A percentile compares a stretch with the other conserved stretches of the same genome.
Conservation (phyloP, 2,888 invertebrate species). For the Epiblema foenella region DNA sequence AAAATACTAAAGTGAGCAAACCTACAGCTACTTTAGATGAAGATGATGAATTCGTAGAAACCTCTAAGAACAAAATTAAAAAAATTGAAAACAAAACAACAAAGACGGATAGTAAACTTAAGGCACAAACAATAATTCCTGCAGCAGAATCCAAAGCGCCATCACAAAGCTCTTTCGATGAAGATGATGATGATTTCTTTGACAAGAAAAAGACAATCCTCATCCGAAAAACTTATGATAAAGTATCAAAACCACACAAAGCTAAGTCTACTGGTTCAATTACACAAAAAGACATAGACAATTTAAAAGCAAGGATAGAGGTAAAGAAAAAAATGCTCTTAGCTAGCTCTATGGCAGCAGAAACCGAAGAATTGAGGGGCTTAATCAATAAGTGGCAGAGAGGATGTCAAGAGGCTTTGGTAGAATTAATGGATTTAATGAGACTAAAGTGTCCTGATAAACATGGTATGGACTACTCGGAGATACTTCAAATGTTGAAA, state of each 20-base stretch:
- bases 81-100: constrained; percentile 56
- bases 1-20: constrained; percentile 41
- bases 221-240: constrained; percentile 69
- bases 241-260: constrained; percentile 66
- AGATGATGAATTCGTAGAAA: constrained; percentile 60
- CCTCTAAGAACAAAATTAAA: constrained; percentile 50
- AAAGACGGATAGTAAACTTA: constrained; percentile 32
- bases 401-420: constrained; percentile 81
- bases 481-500: constrained; percentile 77
- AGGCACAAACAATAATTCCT: constrained; percentile 41
- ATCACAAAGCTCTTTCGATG: constrained; percentile 56
- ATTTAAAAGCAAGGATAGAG: constrained; percentile 71
- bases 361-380: constrained; percentile 75
- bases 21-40: constrained; percentile 49
- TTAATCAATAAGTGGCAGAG: constrained; percentile 83
- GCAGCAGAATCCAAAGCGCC: constrained; percentile 48
- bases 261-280: constrained; percentile 79
- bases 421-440: constrained; percentile 78
- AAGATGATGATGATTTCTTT: constrained; percentile 73
- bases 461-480: constrained; percentile 74
- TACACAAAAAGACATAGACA: constrained; percentile 74
- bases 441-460: constrained; percentile 70
- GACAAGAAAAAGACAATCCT: constrained; percentile 70
- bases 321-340: constrained; percentile 72
- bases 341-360: constrained; percentile 69